These are phyloP conservation scores for Gorilla gorilla DNA, from an alignment of 2,113 vertebrate species.

Conservation along the genomic window DNA sequence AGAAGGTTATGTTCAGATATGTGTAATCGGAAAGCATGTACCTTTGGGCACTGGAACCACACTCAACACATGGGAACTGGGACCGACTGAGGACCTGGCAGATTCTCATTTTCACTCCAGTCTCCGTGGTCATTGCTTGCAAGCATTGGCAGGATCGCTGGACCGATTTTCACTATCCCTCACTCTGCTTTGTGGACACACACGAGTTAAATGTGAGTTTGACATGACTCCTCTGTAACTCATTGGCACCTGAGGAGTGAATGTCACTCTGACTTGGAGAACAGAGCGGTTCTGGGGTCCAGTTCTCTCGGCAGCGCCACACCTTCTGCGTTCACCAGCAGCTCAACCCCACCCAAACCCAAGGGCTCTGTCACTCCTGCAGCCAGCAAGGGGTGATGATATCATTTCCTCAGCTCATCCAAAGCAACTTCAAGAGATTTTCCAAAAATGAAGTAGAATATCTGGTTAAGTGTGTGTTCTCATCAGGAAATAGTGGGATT, in stretches of 20 bases:
- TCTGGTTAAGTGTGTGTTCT: not conserved
- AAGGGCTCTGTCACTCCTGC: not conserved
- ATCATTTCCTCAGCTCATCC: not conserved
- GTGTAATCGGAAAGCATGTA: fast-evolving
- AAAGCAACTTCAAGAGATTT: not conserved
- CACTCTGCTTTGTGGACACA: not conserved
- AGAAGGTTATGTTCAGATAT: not conserved
- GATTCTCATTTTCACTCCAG: fast-evolving
- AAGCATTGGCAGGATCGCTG: fast-evolving
- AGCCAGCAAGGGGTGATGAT: not conserved
- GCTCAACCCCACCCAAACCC: not conserved
- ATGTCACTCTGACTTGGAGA: not conserved
- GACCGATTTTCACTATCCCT: fast-evolving
- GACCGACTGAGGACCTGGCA: fast-evolving
- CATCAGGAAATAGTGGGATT: not conserved
- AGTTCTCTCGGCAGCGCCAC: not conserved
- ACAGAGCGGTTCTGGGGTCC: not conserved
- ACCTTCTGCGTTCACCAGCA: not conserved
- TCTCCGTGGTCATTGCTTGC: fast-evolving
- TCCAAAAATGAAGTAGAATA: not conserved
- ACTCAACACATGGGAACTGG: not conserved
- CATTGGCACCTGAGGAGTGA: fast-evolving
- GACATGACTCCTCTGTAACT: not conserved
- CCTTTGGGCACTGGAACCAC: not conserved
- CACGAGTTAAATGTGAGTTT: fast-evolving